Evolutionary conservation across 2,888 invertebrate species (phyloP).

Genomic region (Stenchaetothrips biformis): DNA sequence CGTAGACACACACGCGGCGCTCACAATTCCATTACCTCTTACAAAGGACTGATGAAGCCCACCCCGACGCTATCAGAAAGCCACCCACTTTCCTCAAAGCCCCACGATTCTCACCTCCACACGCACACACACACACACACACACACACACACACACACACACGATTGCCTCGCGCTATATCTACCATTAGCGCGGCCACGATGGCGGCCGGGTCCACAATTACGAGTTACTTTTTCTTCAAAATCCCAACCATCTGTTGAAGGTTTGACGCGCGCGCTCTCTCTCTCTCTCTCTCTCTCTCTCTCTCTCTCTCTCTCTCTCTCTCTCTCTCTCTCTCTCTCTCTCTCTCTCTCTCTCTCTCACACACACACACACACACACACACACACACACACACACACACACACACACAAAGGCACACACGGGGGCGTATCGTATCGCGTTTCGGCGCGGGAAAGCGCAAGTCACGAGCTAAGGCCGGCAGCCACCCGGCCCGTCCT

Average conservation of each 20-base stretch:
- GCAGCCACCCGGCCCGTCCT: too few relatives aligned
- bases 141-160: not conserved
- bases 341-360: not conserved
- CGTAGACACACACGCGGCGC: not conserved
- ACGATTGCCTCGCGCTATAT: not conserved
- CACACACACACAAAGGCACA: too few relatives aligned
- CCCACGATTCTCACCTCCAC: not conserved
- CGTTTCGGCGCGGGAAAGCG: too few relatives aligned
- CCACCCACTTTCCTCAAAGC: not conserved
- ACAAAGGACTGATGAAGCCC: not conserved
- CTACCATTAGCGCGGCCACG: not conserved
- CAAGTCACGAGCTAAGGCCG: too few relatives aligned
- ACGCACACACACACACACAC: not conserved
- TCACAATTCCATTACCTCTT: not conserved
- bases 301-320: not conserved
- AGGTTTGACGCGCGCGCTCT: not conserved
- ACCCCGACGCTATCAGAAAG: not conserved
- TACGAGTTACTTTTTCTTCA: too few relatives aligned
- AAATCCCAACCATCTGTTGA: too few relatives aligned
- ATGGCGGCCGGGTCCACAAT: too few relatives aligned
- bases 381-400: too few relatives aligned
- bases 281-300: slow-evolving; percentile 1
- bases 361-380: not conserved
- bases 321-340: not conserved
- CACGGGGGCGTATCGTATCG: too few relatives aligned